Evolutionary conservation across 2,797 vertebrate species (phyloP).

Genomic region (Sebastes diploproa): DNA sequence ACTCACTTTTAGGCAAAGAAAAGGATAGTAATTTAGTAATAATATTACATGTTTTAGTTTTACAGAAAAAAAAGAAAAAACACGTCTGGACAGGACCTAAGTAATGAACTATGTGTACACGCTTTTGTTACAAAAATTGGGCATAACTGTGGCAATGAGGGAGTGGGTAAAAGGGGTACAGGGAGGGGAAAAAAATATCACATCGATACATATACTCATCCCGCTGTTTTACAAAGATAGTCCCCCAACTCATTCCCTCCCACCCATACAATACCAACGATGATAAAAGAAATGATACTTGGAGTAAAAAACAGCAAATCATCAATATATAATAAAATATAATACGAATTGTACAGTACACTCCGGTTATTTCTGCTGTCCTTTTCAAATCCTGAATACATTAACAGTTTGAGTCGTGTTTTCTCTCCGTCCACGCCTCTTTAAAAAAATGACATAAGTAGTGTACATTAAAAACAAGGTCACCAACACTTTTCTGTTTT

Average conservation of each 20-base stretch:
- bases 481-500: constrained; percentile 47
- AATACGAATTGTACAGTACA: constrained; percentile 87
- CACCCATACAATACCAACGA: constrained; percentile 79
- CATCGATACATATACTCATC: constrained; percentile 81
- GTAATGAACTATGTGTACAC: constrained; percentile 83
- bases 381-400: constrained; percentile 66
- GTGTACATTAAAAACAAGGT: constrained; percentile 70
- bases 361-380: constrained; percentile 70
- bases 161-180: constrained; percentile 43
- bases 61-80: constrained; percentile 70
- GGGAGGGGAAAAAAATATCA: constrained; percentile 61
- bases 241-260: constrained; percentile 67
- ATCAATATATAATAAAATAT: constrained; percentile 86
- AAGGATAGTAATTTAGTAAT: constrained; percentile 84
- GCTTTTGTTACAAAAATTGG: constrained; percentile 79
- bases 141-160: constrained; percentile 72
- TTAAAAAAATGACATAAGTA: constrained; percentile 64
- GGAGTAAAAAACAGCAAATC: constrained; percentile 79
- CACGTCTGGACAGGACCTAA: constrained; percentile 81
- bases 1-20: constrained; percentile 84
- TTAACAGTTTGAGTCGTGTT: constrained; percentile 59
- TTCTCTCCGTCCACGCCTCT: constrained; percentile 8
- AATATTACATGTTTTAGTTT: constrained; percentile 87
- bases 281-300: constrained; percentile 78
- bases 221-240: constrained; percentile 77